phyloP scores from a whole-genome alignment of 1,140 invertebrate species.

The Drosophila subobscura region DNA sequence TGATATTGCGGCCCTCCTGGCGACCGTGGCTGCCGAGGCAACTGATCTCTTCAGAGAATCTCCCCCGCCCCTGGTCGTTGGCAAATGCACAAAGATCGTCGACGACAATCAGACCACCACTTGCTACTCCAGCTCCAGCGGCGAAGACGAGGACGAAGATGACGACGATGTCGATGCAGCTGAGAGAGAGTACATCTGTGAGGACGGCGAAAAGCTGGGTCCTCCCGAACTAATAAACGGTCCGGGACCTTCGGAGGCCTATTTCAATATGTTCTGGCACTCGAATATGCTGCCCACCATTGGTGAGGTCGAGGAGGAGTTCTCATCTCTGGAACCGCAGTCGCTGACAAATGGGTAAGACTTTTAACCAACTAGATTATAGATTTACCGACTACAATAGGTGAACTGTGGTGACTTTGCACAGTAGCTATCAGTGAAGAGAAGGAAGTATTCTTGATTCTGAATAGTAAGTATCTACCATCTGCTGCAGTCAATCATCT shows the following conservation, averaged over 20 bases:
- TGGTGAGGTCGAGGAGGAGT: slow-evolving; percentile 87
- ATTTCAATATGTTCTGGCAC: slow-evolving; percentile 83
- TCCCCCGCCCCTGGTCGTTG: slow-evolving; percentile 67
- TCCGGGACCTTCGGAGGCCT: slow-evolving; percentile 79
- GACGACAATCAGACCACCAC: slow-evolving; percentile 59
- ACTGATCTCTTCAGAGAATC: slow-evolving; percentile 64
- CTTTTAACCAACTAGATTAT: not conserved
- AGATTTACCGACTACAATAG: no score
- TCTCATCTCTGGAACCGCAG: slow-evolving; percentile 77
- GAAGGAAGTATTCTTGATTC: no score
- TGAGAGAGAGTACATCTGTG: slow-evolving; percentile 75
- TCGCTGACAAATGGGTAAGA: slow-evolving; percentile 78
- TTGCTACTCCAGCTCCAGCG: slow-evolving; percentile 75
- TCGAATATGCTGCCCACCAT: slow-evolving; percentile 86
- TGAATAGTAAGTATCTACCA: no score
- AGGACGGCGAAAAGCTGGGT: slow-evolving; percentile 81
- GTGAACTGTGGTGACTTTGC: no score
- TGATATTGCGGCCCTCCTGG: slow-evolving; percentile 54
- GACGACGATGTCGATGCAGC: slow-evolving; percentile 67
- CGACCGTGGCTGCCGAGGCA: slow-evolving; percentile 62
- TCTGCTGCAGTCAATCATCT: no score
- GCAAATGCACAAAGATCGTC: slow-evolving; percentile 74
- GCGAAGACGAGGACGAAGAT: slow-evolving; percentile 79
- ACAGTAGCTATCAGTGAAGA: no score
- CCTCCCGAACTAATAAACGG: slow-evolving; percentile 81